Percentiles rank a stretch among this genome's conserved stretches.
phyloP scores from a whole-genome alignment of 2,888 invertebrate species.

The Athalia rosae region DNA sequence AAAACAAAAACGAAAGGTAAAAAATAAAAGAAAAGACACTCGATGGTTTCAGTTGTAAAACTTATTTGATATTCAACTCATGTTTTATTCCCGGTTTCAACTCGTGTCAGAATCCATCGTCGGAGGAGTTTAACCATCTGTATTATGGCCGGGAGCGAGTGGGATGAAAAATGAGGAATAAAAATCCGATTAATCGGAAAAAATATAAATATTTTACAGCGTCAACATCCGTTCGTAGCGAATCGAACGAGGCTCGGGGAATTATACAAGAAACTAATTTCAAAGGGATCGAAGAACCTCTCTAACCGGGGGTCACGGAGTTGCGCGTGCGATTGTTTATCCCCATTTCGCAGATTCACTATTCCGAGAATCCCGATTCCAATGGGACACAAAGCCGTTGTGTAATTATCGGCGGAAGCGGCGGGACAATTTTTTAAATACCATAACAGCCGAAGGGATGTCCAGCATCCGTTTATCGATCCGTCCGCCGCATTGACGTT shows the following conservation, averaged over 20 bases:
- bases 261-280: neutral
- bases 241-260: neutral
- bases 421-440: too few relatives aligned
- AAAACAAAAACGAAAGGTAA: too few relatives aligned
- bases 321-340: too few relatives aligned
- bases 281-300: neutral
- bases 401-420: too few relatives aligned
- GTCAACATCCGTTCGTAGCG: constrained; percentile 29
- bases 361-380: too few relatives aligned
- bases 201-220: constrained; percentile 39
- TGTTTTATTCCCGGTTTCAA: constrained; percentile 37
- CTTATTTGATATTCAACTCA: constrained; percentile 34
- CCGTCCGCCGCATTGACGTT: neutral
- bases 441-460: neutral
- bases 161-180: neutral
- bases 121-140: neutral
- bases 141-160: neutral
- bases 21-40: constrained; percentile 15
- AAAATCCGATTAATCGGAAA: constrained; percentile 27
- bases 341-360: too few relatives aligned
- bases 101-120: constrained; percentile 20
- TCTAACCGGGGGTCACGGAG: too few relatives aligned
- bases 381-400: too few relatives aligned
- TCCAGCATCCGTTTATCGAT: neutral
- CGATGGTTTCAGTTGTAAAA: neutral